Evolutionary conservation across 2,888 invertebrate species (phyloP), one percentile per base, ranked within the genome.

Genomic region (Hipparchia semele): DNA sequence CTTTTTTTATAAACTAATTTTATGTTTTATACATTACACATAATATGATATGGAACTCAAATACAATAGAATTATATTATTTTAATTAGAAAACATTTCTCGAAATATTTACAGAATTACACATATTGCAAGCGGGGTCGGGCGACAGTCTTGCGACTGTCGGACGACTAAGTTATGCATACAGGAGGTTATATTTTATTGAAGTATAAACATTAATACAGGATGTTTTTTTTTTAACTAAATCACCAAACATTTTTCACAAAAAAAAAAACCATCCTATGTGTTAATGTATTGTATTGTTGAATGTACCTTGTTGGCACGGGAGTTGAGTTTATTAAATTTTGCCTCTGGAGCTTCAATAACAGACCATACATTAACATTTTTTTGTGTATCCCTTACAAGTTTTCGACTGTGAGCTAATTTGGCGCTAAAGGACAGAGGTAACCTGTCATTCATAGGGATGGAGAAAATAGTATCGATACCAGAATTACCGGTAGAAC

Each of bases 1-100:
- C 91, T 90, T 93, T 91, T 90, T 90, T 81, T 76, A 88, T 72
- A 64, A 90, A 88, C 90, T 91, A 90, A 89, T 87, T 87, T 87
- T 88, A 88, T 86, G 83, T 87, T 86, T 87, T 88, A 89, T 86
- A 89, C 87, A 88, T 86, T 85, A 88, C 80, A 90, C 86, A 87
- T 64, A 33, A 86, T 87, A 86, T 82, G 87, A 85, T 88, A 88
- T 87, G 85, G 86, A 86, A 87, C 85, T 83, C 85, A 79, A 58
- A 84, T 87, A 90, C 84, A 89, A 87, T 86, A 85, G 86, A 86
- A 87, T 49, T 49, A 49, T 82, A 80, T 80, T 79, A 65, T 65
- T 51, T 33, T 65, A 67, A 78, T 80, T 83, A 84, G 83, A 84
- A 83, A 80, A 80, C 82, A 84, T 83, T 81, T 82, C 82, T 79